Evolutionary conservation across 1,140 invertebrate species (phyloP).

Genomic region (Bathynomus jamesi): DNA sequence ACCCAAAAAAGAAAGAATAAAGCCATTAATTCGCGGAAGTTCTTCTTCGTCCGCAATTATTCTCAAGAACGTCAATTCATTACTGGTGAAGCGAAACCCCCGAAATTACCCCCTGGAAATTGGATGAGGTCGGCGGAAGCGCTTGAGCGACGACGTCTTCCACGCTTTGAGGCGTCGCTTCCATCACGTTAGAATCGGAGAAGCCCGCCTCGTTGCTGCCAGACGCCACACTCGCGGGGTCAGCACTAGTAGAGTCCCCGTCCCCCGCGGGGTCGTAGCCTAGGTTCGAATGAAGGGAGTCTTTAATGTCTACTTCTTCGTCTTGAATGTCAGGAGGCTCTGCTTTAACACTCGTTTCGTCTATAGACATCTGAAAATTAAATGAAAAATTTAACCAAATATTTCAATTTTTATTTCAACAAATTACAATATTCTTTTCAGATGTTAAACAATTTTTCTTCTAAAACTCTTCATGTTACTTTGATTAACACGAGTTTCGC

Average conservation of each 20-base stretch:
- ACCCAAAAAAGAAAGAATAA: background rate
- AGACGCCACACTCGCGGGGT: background rate
- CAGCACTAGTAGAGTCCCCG: background rate
- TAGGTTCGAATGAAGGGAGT: background rate
- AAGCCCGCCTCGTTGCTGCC: background rate
- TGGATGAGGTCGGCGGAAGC: slow-evolving; percentile 23
- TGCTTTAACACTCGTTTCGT: background rate
- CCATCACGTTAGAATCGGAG: background rate
- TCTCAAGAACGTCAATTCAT: no score
- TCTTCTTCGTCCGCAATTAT: no score
- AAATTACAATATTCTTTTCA: background rate
- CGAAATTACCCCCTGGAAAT: slow-evolving; percentile 34
- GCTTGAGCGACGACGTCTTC: slow-evolving; percentile 33
- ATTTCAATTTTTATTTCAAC: background rate
- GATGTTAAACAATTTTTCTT: background rate
- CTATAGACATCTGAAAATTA: background rate
- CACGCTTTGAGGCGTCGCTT: slow-evolving; percentile 20
- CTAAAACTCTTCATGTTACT: background rate
- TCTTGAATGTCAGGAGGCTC: background rate
- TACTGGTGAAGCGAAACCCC: no score
- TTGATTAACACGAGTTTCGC: background rate
- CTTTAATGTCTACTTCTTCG: background rate
- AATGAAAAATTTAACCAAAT: background rate
- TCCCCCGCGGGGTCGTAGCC: background rate
- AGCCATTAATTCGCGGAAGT: background rate